These are phyloP conservation scores for Agrochola lota DNA, from an alignment of 2,888 invertebrate species.

Conservation along the genomic window DNA sequence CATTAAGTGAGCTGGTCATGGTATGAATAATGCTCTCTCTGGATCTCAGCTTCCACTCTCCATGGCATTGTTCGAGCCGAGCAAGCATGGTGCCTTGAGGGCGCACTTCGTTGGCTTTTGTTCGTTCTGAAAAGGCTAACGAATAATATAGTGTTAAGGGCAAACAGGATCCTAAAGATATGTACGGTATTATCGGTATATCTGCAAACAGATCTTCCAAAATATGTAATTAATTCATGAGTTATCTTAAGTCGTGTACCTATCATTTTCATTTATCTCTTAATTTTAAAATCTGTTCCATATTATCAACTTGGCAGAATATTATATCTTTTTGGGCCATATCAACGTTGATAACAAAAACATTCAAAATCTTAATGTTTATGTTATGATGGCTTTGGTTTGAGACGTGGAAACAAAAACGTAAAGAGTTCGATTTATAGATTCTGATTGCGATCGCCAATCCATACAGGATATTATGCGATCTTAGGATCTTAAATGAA, in stretches of 20 bases:
- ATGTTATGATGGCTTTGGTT: conserved; percentile 5
- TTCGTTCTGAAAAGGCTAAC: not conserved
- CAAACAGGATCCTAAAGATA: not conserved
- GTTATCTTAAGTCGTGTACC: conserved; percentile 10
- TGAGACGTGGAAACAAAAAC: conserved; percentile 4
- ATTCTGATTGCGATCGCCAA: not conserved
- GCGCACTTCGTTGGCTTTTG: conserved; percentile 16
- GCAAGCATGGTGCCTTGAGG: conserved; percentile 24
- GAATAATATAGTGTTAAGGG: conserved; percentile 15
- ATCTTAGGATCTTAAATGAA: not conserved
- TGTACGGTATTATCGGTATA: conserved; percentile 5
- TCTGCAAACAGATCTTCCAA: conserved; percentile 8
- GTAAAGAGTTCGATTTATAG: not conserved
- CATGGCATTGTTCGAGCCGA: conserved; percentile 14
- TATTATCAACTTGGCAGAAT: conserved; percentile 31
- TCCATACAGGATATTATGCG: not conserved
- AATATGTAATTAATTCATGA: conserved; percentile 14
- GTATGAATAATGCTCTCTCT: not conserved
- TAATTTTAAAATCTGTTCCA: conserved; percentile 44
- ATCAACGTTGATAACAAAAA: conserved; percentile 21
- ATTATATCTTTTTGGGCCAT: conserved; percentile 30
- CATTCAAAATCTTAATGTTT: conserved; percentile 5
- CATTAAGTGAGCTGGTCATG: not conserved
- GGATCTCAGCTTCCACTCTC: not conserved
- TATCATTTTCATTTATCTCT: conserved; percentile 14